These are phyloP conservation scores for Lepus oiostolus DNA, from an alignment of 2,797 vertebrate genomes.

Conservation along the genomic window DNA sequence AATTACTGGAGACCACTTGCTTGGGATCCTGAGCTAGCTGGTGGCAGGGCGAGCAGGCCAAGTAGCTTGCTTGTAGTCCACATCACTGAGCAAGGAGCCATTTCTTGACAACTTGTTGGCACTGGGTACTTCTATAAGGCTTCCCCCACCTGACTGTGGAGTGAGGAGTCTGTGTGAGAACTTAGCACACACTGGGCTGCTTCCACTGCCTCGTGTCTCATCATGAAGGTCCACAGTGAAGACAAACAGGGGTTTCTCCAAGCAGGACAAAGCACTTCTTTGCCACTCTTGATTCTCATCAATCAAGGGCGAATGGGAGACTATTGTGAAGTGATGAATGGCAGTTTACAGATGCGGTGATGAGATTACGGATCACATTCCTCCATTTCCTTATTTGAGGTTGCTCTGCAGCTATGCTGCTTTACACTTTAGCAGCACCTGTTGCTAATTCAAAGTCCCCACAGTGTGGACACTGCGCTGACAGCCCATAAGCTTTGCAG, in stretches of 20 bases:
- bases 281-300: constrained; percentile 87
- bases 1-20: neutral
- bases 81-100: constrained; percentile 71
- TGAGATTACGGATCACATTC: constrained; percentile 86
- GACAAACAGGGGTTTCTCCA: constrained; percentile 87
- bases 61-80: constrained; percentile 70
- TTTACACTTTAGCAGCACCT: neutral
- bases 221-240: constrained; percentile 87
- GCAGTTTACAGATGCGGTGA: constrained; percentile 85
- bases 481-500: constrained; percentile 72
- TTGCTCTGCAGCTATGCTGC: constrained; percentile 76
- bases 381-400: constrained; percentile 83
- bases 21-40: neutral
- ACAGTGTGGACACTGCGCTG: neutral
- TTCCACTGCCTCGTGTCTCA: constrained; percentile 86
- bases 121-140: constrained; percentile 85
- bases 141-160: constrained; percentile 85
- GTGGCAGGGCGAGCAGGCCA: neutral
- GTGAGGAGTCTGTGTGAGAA: constrained; percentile 87
- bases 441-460: neutral
- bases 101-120: constrained; percentile 86
- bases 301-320: constrained; percentile 87
- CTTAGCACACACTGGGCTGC: constrained; percentile 85
- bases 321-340: constrained; percentile 83
- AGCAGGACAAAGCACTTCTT: constrained; percentile 86